Percentiles rank a stretch among this genome's conserved stretches.
phyloP scores from a whole-genome alignment of 2,888 invertebrate genomes.

The Torymus texanus region DNA sequence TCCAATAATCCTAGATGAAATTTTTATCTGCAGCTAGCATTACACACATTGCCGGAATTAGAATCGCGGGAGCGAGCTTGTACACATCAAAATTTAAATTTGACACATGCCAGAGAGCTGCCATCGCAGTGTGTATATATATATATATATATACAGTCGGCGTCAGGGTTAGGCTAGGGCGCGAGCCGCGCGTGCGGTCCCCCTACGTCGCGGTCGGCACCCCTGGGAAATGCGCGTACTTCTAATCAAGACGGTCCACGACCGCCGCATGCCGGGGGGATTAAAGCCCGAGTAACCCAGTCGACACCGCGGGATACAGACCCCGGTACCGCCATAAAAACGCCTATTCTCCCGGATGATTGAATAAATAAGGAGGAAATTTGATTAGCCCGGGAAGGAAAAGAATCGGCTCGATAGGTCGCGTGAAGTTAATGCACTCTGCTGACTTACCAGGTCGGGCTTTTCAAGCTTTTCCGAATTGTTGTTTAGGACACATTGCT shows the following conservation, averaged over 20 bases:
- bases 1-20: not conserved
- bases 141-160: not conserved
- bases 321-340: constrained; percentile 35
- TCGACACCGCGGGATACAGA: not conserved
- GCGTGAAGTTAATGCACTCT: too few species aligned
- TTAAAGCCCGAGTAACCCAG: constrained; percentile 25
- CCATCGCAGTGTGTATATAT: not conserved
- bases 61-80: not conserved
- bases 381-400: constrained; percentile 30
- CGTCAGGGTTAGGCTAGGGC: not conserved
- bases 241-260: constrained; percentile 55
- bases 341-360: constrained; percentile 4
- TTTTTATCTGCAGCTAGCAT: constrained; percentile 1
- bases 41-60: not conserved
- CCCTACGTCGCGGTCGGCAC: constrained; percentile 52
- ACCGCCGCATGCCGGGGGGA: constrained; percentile 20
- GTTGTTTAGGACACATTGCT: too few species aligned
- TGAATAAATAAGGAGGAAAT: constrained; percentile 50
- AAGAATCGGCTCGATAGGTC: too few species aligned
- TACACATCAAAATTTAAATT: constrained; percentile 47
- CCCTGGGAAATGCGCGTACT: constrained; percentile 55
- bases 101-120: constrained; percentile 24
- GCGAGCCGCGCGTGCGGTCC: constrained; percentile 11
- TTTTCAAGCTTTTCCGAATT: too few species aligned
- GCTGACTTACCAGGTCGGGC: too few species aligned